Evolutionary conservation across 37 sponge, comb jelly and placozoan genomes (phyloP).

Genomic region (Tethya wilhelma): DNA sequence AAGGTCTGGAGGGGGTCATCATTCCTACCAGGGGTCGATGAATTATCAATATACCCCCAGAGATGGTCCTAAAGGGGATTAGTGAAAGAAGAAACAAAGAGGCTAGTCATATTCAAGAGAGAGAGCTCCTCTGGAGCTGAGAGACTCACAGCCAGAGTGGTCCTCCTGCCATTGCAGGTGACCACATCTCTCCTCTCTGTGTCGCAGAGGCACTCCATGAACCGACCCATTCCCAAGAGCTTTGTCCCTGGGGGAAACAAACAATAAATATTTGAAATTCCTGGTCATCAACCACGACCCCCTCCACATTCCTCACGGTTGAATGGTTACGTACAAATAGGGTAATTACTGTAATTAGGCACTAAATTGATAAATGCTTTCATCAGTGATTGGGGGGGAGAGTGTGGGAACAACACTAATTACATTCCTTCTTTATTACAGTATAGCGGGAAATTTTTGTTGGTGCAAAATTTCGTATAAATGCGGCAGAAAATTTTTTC

Average conservation of each 20-base stretch:
- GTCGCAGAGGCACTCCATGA: conserved; percentile 6
- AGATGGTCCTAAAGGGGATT: neutral
- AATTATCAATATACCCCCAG: conserved; percentile 26
- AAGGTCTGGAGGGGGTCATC: conserved; percentile 22
- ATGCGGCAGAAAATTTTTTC: too few relatives aligned
- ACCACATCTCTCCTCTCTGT: neutral
- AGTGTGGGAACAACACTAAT: too few relatives aligned
- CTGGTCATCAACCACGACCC: too few relatives aligned
- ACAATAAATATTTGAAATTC: too few relatives aligned
- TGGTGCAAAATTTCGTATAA: too few relatives aligned
- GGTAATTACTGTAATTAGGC: too few relatives aligned
- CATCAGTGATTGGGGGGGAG: too few relatives aligned
- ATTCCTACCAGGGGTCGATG: neutral
- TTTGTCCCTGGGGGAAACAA: neutral
- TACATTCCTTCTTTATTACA: too few relatives aligned
- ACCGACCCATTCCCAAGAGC: neutral
- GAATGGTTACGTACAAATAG: too few relatives aligned
- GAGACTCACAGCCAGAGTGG: conserved; percentile 7
- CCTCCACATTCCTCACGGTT: too few relatives aligned
- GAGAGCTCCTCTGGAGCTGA: neutral
- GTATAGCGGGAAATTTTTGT: too few relatives aligned
- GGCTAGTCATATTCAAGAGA: neutral
- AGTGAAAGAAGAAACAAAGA: neutral
- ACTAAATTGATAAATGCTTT: too few relatives aligned
- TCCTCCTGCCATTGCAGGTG: neutral